phyloP scores from a whole-genome alignment of 2,888 invertebrate species.

The Sphaerophoria rueppellii region DNA sequence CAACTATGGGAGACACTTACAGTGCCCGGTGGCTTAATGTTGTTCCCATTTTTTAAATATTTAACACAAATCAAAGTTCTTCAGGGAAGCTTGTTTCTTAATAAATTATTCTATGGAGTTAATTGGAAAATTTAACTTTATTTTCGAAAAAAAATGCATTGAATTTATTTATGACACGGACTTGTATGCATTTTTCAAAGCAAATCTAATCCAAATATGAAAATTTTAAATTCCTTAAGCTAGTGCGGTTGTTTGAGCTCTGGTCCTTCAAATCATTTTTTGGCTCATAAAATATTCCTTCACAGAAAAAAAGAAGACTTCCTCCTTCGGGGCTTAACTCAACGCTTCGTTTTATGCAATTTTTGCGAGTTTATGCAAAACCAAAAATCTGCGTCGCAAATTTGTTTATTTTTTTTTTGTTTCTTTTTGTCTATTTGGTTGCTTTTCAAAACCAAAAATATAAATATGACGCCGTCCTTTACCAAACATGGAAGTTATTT shows the following conservation, averaged over 20 bases:
- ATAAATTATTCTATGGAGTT: too few relatives aligned
- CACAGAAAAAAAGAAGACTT: neutral
- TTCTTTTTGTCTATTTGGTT: neutral
- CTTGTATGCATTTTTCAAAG: constrained; percentile 40
- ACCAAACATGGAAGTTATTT: constrained; percentile 49
- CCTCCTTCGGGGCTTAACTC: neutral
- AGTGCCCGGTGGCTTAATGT: too few relatives aligned
- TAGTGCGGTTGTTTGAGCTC: neutral
- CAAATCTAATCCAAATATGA: neutral
- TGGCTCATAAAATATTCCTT: neutral
- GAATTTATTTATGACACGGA: constrained; percentile 23
- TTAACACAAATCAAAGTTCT: too few relatives aligned
- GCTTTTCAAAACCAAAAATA: neutral
- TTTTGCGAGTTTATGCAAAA: constrained; percentile 43
- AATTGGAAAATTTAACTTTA: too few relatives aligned
- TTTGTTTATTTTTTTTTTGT: constrained; percentile 36
- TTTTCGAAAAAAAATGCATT: neutral
- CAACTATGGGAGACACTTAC: too few relatives aligned
- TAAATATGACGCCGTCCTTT: constrained; percentile 1
- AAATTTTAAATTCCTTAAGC: constrained; percentile 15
- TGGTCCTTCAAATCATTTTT: constrained; percentile 9
- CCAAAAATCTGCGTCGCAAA: constrained; percentile 54
- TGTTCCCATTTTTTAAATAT: too few relatives aligned
- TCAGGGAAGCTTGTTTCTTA: too few relatives aligned
- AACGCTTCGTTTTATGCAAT: constrained; percentile 30